Percentiles rank a stretch among this genome's conserved stretches.
phyloP scores from a whole-genome alignment of 2,113 vertebrate species.

The Nothoprocta perdicaria region DNA sequence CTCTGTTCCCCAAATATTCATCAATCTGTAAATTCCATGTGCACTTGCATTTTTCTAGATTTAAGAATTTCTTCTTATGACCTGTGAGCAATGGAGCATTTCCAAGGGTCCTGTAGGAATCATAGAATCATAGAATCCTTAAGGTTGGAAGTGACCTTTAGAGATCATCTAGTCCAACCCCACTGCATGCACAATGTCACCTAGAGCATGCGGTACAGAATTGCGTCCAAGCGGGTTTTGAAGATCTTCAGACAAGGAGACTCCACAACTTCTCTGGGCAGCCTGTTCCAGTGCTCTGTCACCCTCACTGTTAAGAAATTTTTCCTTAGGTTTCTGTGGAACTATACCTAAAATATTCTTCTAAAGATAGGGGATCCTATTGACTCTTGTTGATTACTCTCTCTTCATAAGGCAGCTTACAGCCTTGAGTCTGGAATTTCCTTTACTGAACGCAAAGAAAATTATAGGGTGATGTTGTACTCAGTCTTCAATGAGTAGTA shows the following conservation, averaged over 20 bases:
- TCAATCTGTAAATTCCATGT: not conserved
- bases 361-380: not conserved
- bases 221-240: too few species aligned
- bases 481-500: not conserved
- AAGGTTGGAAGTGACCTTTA: too few species aligned
- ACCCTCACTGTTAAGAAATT: too few species aligned
- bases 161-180: too few species aligned
- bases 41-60: not conserved
- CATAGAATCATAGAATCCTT: too few species aligned
- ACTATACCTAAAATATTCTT: not conserved
- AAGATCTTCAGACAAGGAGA: too few species aligned
- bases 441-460: not conserved
- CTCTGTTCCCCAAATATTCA: not conserved
- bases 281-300: too few species aligned
- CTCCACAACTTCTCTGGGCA: too few species aligned
- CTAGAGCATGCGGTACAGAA: too few species aligned
- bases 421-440: not conserved
- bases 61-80: not conserved
- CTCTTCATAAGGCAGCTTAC: not conserved
- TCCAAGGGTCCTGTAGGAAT: not conserved
- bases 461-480: not conserved
- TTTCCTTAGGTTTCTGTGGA: not conserved
- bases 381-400: not conserved
- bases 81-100: fast-evolving
- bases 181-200: too few species aligned